Evolutionary conservation across 1,140 invertebrate species (phyloP), one percentile per base, ranked within the genome.

Genomic region (Thalassaphorura encarpata): DNA sequence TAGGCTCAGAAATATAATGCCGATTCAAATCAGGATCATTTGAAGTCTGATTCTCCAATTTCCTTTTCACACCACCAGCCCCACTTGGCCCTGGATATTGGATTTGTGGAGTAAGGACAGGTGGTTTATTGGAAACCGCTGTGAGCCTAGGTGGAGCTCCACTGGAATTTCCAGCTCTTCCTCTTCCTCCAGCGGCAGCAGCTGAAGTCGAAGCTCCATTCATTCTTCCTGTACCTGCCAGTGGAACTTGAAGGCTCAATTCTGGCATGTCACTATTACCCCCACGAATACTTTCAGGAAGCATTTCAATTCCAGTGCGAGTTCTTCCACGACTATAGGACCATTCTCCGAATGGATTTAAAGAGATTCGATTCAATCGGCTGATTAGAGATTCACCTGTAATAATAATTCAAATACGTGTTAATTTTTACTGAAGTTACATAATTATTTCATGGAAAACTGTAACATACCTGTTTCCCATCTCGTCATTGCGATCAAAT

Each of bases 271-370:
- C 45, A 16, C 40, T 27, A 23, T 40, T 24, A 26, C 21, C 39
- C 1, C 52, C 46, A 8, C 41, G 48, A 42, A 63, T 63, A 18
- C 53, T 50, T 3, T 56, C 57, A 6, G 61, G 61, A 8, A 63
- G 48, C 47, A 56, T 51, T 13, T 63, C 61, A n/a, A 63, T 62
- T 2, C 60, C 60, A 0, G 52, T 28, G 1, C 23, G 18, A 31
- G 33, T 18, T 11, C n/a, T 3, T 4, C 3, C 3, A 6, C 52
- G 21, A 19, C 77, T 69, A 60, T 83, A 81, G 24, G 78, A 78
- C 85, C 86, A 89, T 67, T 84, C 80, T 61, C 81, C 80, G 66
- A 89, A 89, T 0, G 87, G 87, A 75, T 88, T 86, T 0, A 78
- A 73, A 0, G 84, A 78, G 29, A 88, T 82, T 68, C 80, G 78